Base-by-base conservation (phyloP, 2,797 vertebrate species). In the Adelosebastes latens region DNA sequence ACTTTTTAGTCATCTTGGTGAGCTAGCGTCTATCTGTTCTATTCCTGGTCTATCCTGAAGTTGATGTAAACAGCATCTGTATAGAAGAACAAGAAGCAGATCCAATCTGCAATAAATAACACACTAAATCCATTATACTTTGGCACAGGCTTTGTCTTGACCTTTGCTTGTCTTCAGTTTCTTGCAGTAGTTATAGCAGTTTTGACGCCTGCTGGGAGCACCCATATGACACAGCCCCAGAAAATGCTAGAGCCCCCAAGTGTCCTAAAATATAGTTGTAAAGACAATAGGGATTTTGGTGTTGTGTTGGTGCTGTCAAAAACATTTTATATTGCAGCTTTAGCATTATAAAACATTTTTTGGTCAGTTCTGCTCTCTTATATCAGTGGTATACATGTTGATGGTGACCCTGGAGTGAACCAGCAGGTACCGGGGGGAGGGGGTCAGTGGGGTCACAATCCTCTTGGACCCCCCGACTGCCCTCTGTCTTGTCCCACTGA, bases 331-430 rank as follows among this genome's bases (percentile, higher is more conserved):
- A 42, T 22, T 18, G 3, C 29, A 81, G 52, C 39, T 66, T 25
- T 12, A 46, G 32, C 22, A 13, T 36, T 52, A 1, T 32, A 8
- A 36, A 36, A 22, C 3, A 0, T 9, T 8, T 29, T 25, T 25
- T 22, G 12, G 10, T 27, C 8, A 7, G 13, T 71, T 12, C 53
- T 61, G 6, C 46, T 34, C 10, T 61, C 27, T 62, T 60, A 39
- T 68, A 49, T 63, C 32, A 67, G 32, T 79, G 39, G 27, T 69
- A 4, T 61, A 32, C 29, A 46, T 72, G 42, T 62, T 75, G 61
- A 46, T 36, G 55, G 75, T 92, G 94, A 94, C 94, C 94, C 89
- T 82, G 78, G 25, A 79, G 79, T 94, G 94, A 94, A 91, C 93
- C 89, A 89, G 89, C 93, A 94, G 93, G 93, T 94, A 94, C 36